Evolutionary conservation across 2,888 invertebrate species (phyloP).

Genomic region (Dasysyrphus tricinctus): DNA sequence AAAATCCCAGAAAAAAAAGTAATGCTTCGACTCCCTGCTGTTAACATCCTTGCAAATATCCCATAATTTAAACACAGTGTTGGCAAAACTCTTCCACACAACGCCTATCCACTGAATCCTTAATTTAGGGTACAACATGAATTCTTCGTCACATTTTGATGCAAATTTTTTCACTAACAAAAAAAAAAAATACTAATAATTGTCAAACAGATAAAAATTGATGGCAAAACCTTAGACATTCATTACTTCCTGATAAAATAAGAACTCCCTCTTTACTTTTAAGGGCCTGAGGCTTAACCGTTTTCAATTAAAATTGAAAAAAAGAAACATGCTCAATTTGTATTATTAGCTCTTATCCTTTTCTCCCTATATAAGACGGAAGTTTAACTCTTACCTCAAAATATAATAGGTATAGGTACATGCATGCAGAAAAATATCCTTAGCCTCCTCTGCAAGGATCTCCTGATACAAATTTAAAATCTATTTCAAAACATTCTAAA

Average conservation of each 20-base stretch:
- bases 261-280: not conserved
- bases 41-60: slow-evolving; percentile 11
- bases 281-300: slow-evolving; percentile 8
- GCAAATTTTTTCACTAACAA: not conserved
- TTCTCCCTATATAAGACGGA: slow-evolving; percentile 24
- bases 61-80: slow-evolving; percentile 2
- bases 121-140: slow-evolving; percentile 23
- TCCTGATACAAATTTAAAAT: slow-evolving; percentile 49
- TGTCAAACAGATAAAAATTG: slow-evolving; percentile 22
- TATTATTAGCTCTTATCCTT: slow-evolving; percentile 42
- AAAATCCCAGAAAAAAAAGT: not conserved
- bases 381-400: slow-evolving; percentile 37
- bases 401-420: not conserved
- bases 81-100: slow-evolving; percentile 12
- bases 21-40: not conserved
- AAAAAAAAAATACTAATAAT: not conserved
- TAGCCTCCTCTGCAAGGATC: slow-evolving; percentile 26
- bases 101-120: slow-evolving; percentile 1
- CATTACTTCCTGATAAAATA: not conserved
- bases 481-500: slow-evolving; percentile 50
- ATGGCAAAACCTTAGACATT: not conserved
- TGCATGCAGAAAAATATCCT: slow-evolving; percentile 27
- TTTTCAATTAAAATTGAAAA: slow-evolving; percentile 24
- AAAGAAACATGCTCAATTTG: slow-evolving; percentile 27
- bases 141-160: slow-evolving; percentile 29